Percentiles rank a stretch among this genome's conserved stretches.
These are phyloP conservation scores for Marmota flaviventris DNA, from an alignment of 2,113 vertebrate genomes.

Conservation along the genomic window DNA sequence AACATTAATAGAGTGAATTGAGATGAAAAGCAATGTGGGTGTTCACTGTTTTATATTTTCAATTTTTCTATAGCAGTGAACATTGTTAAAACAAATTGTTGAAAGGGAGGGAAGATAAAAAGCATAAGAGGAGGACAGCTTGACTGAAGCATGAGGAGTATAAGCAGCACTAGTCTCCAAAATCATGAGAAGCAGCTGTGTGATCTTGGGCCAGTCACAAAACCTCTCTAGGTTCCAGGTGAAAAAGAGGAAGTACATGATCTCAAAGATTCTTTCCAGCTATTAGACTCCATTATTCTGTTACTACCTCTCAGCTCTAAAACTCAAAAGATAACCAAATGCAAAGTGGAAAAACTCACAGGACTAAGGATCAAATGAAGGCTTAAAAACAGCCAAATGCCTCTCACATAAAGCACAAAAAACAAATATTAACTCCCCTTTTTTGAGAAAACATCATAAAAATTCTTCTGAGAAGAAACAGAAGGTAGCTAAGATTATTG, in stretches of 20 bases:
- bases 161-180: background rate
- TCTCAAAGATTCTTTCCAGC: background rate
- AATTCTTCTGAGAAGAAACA: background rate
- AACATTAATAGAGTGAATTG: background rate
- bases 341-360: background rate
- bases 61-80: background rate
- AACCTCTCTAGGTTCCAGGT: background rate
- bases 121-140: background rate
- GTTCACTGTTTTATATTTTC: background rate
- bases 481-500: background rate
- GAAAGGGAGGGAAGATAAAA: background rate
- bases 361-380: slow-evolving; percentile 4
- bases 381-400: slow-evolving; percentile 10
- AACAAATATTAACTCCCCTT: background rate
- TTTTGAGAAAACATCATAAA: slow-evolving; percentile 49
- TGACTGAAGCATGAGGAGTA: background rate
- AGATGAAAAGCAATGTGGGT: background rate
- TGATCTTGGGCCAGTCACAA: background rate
- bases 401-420: background rate
- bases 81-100: background rate
- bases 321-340: slow-evolving; percentile 39
- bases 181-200: background rate
- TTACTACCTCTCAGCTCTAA: background rate
- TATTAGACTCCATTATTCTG: background rate
- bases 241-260: background rate